A percentile compares a stretch with the other conserved stretches of the same genome.
phyloP scores from a whole-genome alignment of 2,888 invertebrate species.

The Thecocarcelia acutangulata region DNA sequence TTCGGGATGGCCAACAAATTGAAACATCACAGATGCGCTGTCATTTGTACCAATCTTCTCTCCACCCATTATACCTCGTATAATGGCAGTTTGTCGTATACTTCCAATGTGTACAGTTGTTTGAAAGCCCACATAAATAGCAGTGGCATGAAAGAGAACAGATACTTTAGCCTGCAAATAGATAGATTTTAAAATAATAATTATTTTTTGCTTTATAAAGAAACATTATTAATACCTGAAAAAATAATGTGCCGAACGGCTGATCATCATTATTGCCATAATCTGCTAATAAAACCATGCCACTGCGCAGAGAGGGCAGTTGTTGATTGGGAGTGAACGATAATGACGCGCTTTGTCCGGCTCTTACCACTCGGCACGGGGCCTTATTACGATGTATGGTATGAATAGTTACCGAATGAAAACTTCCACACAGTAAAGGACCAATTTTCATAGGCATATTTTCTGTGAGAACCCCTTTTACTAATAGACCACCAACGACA shows the following conservation, averaged over 20 bases:
- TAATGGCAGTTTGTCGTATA: slow-evolving; percentile 96
- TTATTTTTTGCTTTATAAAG: neutral
- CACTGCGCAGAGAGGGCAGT: slow-evolving; percentile 86
- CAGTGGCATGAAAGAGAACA: slow-evolving; percentile 93
- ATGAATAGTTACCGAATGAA: slow-evolving; percentile 88
- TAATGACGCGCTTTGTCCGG: slow-evolving; percentile 94
- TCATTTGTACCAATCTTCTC: slow-evolving; percentile 88
- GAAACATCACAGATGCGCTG: slow-evolving; percentile 92
- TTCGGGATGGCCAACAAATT: slow-evolving; percentile 94
- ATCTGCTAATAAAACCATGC: slow-evolving; percentile 90
- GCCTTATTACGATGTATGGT: slow-evolving; percentile 96
- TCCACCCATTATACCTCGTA: slow-evolving; percentile 87
- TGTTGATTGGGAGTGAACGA: slow-evolving; percentile 82
- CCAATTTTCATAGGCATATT: slow-evolving; percentile 90
- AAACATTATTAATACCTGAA: slow-evolving; percentile 82
- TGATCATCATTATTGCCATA: slow-evolving; percentile 79
- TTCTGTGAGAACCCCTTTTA: slow-evolving; percentile 92
- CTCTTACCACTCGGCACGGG: slow-evolving; percentile 92
- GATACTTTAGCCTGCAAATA: slow-evolving; percentile 91
- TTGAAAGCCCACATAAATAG: slow-evolving; percentile 92
- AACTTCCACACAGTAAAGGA: slow-evolving; percentile 89
- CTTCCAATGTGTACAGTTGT: slow-evolving; percentile 98
- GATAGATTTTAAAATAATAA: neutral
- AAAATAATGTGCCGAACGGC: slow-evolving; percentile 85
- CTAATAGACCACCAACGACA: slow-evolving; percentile 92